Evolutionary conservation across 2,113 vertebrate species (phyloP).

Genomic region (Pseudopipra pipra): DNA sequence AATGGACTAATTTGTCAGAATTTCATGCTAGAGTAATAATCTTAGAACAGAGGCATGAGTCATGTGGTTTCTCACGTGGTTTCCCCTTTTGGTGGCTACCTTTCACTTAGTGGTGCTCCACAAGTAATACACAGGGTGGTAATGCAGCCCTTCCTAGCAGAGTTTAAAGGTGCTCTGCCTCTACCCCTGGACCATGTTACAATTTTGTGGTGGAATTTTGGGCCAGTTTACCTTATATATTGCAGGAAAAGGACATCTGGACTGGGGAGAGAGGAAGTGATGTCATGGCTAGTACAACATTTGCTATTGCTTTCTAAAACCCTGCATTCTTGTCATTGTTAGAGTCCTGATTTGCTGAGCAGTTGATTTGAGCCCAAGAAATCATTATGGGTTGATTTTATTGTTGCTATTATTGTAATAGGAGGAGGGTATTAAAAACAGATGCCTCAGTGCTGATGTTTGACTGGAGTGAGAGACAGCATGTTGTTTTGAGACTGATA

Average conservation of each 20-base stretch:
- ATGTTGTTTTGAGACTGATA: not conserved
- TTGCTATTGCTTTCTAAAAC: not conserved
- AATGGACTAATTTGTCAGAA: not conserved
- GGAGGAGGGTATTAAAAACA: constrained; percentile 7
- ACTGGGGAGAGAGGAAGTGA: not conserved
- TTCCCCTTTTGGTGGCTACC: not conserved
- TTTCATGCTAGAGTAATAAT: not conserved
- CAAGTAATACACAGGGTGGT: not conserved
- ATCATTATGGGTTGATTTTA: not conserved
- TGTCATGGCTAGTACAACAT: not conserved
- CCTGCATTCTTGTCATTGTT: not conserved
- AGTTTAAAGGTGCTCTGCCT: not conserved
- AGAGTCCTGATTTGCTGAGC: not conserved
- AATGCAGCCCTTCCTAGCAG: not conserved
- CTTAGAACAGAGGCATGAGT: not conserved
- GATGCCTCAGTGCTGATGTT: not conserved
- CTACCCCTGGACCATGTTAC: fast-evolving
- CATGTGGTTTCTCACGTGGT: fast-evolving
- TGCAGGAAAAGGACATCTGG: not conserved
- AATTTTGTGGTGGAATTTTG: not conserved
- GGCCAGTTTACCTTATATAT: not conserved
- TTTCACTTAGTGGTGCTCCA: not conserved
- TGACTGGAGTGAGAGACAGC: not conserved
- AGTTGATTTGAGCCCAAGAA: not conserved
- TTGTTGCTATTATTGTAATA: not conserved